Conservation (phyloP, 2,113 vertebrate species). For the Gymnobelideus leadbeateri region DNA sequence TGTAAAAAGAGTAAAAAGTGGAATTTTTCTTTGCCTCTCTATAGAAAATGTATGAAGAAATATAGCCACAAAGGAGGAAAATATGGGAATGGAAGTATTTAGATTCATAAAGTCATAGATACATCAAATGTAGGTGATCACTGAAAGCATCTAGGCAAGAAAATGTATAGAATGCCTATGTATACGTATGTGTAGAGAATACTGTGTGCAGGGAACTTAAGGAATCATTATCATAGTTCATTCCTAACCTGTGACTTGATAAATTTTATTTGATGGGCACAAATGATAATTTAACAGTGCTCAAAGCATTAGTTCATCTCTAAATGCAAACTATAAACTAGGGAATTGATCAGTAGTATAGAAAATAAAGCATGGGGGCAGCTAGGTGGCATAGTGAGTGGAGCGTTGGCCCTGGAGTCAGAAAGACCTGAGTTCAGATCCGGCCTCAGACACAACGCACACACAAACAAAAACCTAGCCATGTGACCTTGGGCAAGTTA, state of each 20-base stretch:
- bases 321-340: neutral
- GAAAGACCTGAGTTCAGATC: no score
- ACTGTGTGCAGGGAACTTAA: neutral
- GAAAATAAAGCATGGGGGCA: neutral
- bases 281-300: neutral
- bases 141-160: neutral
- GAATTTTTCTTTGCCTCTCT: neutral
- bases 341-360: neutral
- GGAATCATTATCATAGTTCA: neutral
- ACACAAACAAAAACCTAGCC: no score
- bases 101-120: neutral
- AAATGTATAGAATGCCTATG: neutral
- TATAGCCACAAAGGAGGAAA: neutral
- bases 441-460: no score
- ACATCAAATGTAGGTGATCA: neutral
- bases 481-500: no score
- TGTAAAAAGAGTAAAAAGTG: neutral
- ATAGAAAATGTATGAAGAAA: neutral
- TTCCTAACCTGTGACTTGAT: neutral
- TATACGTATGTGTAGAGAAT: neutral
- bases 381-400: no score
- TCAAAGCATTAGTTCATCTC: neutral
- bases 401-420: no score
- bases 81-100: neutral
- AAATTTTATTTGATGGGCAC: neutral